Conservation (phyloP, 2,113 vertebrate genomes). For the Paracanthobrama guichenoti region DNA sequence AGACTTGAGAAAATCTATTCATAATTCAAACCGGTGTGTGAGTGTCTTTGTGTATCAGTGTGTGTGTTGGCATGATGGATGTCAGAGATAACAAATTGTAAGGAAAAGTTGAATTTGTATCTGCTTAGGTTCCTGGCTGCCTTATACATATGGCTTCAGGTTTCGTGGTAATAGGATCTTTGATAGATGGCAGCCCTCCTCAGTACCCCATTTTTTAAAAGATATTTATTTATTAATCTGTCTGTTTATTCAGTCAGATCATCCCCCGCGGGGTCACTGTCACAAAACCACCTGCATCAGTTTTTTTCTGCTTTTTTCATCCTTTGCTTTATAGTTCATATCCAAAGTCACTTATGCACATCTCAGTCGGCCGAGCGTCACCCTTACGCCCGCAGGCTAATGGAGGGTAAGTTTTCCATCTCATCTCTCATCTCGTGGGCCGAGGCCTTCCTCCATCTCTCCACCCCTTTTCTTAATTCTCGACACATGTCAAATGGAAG, state of each 20-base stretch:
- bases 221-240: slow-evolving; percentile 77
- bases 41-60: neutral
- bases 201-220: slow-evolving; percentile 69
- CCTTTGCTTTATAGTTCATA: neutral
- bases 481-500: slow-evolving; percentile 51
- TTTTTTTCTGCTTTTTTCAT: neutral
- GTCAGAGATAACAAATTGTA: slow-evolving; percentile 79
- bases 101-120: slow-evolving; percentile 73
- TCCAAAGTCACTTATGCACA: slow-evolving; percentile 5
- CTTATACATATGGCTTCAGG: slow-evolving; percentile 72
- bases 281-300: slow-evolving; percentile 29
- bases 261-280: slow-evolving; percentile 34
- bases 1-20: slow-evolving; percentile 62
- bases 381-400: slow-evolving; percentile 17
- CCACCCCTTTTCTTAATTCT: slow-evolving; percentile 44
- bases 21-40: slow-evolving; percentile 64
- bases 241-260: slow-evolving; percentile 72
- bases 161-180: slow-evolving; percentile 74
- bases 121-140: slow-evolving; percentile 73
- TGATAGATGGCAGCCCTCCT: slow-evolving; percentile 75
- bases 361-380: slow-evolving; percentile 14
- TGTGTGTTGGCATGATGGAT: slow-evolving; percentile 41
- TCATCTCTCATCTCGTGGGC: slow-evolving; percentile 26
- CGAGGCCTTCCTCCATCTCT: slow-evolving; percentile 6
- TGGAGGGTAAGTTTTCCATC: neutral